phyloP scores from a whole-genome alignment of 2,888 invertebrate species.

The Erebia ligea region DNA sequence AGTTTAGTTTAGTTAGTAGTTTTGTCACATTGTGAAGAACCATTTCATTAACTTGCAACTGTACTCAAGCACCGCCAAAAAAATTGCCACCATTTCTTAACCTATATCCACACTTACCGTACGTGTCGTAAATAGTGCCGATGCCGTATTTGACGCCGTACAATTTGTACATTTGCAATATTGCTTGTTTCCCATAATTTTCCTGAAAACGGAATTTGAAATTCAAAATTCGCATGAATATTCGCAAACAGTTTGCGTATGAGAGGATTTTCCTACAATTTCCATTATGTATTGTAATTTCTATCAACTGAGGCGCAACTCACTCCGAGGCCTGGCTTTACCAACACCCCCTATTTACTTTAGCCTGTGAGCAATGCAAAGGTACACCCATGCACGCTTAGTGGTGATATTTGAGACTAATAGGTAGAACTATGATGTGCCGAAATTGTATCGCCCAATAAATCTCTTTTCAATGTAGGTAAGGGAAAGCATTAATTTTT shows the following conservation, averaged over 20 bases:
- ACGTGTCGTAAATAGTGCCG: slow-evolving; percentile 63
- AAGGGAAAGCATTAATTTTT: too few species aligned
- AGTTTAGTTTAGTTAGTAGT: too few species aligned
- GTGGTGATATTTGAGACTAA: too few species aligned
- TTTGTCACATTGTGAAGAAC: background rate
- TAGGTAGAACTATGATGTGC: too few species aligned
- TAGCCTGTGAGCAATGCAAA: too few species aligned
- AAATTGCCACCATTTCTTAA: background rate
- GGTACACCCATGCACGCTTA: too few species aligned
- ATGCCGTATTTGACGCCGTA: slow-evolving; percentile 57
- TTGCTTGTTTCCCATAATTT: slow-evolving; percentile 70
- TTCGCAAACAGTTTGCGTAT: background rate
- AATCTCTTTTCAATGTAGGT: too few species aligned
- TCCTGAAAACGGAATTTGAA: slow-evolving; percentile 62
- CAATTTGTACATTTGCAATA: slow-evolving; percentile 57
- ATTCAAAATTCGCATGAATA: slow-evolving; percentile 51
- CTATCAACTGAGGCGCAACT: too few species aligned
- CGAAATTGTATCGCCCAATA: too few species aligned
- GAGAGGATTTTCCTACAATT: slow-evolving; percentile 22
- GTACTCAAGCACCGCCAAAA: background rate
- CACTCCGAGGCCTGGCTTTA: too few species aligned
- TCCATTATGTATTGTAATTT: slow-evolving; percentile 27
- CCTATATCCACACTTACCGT: slow-evolving; percentile 39
- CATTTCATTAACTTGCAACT: background rate
- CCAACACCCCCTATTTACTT: too few species aligned